Base-by-base conservation (phyloP, 2,797 vertebrate genomes). In the Brachyrhaphis roseni region DNA sequence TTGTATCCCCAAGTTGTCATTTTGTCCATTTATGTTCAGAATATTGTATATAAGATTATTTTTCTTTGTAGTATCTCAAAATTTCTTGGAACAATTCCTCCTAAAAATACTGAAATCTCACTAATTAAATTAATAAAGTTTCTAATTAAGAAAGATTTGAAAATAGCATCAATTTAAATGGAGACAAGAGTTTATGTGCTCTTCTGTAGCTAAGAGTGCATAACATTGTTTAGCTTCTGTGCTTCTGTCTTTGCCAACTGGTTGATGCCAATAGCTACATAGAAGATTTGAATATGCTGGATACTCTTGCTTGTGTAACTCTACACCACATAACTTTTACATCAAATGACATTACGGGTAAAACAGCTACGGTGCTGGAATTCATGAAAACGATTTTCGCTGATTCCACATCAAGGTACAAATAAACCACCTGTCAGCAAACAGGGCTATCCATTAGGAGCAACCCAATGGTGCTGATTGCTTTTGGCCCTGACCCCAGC, bases 401-500 rank as follows among this genome's bases (percentile, higher is more conserved):
- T 75, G 75, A 82, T 80, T 76, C 55, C 28, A 47, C 72, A 86
- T 85, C 45, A 75, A 75, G 79, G 85, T 83, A 79, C 84, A 86
- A 79, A 73, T 64, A 77, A 91, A 77, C 90, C 94, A 94, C 93
- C 94, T 95, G 94, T 94, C 90, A 93, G 87, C 90, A 92, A 92
- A 91, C 91, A 89, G 82, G 90, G 87, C 83, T 88, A 90, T 93
- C 87, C 90, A 94, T 94, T 94, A 93, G 90, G 90, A 84, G 82
- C 83, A 81, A 86, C 87, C 87, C 84, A 83, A 81, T 81, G 87
- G 91, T 89, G 92, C 90, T 93, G 94, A 95, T 95, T 93, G 92
- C 91, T 57, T 95, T 95, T 95, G 94, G 91, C 94, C 94, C 92
- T 91, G 94, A 94, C 93, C 94, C 91, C 87, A 62, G 83, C 77